Base-by-base conservation (phyloP, 2,888 invertebrate species). In the Sinhomidia bicolor region DNA sequence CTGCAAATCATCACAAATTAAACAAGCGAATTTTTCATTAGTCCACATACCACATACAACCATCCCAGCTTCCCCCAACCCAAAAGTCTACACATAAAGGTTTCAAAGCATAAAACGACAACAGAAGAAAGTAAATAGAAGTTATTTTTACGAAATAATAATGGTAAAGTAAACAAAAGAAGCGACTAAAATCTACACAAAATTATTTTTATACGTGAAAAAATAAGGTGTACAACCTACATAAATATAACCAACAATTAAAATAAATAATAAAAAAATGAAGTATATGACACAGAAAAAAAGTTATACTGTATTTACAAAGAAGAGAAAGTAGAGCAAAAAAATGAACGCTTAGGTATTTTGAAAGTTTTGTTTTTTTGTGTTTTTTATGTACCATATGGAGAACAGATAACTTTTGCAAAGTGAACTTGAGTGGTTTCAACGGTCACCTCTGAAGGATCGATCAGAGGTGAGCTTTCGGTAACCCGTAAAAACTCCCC, bases 371-470 rank as follows among this genome's bases (percentile, higher is more conserved):
- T 71, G 23, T 14, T 44, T 60, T 9, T 79, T 54, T 80, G 47
- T 29, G 79, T 79, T 79, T 36, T 29, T 78, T 12, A 91, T 93
- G 93, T 95, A 96, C 96, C 96, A 94, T 96, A 95, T 91, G 96
- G 96, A 90, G 97, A 96, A 92, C 96, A 94, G 93, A 96, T 96
- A 90, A 96, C 96, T 93, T 97, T 96, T 23, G 97, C 96, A 84
- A 96, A 95, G 93, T 96, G 96, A 80, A 96, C 96, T 84, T 96
- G 96, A 92, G 96, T 95, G 92, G 96, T 95, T 92, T 95, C 96
- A 90, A 96, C 95, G 92, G 95, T 95, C 92, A 96, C 96, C 93
- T 96, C 96, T 89, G 95, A 95, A 62, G 96, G 96, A 93, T 96
- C 95, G 92, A 96, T 95, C 90, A 96, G 94, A 78, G 95, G 95